phyloP scores from a whole-genome alignment of 2,888 invertebrate genomes.

The Luperina nickerlii region DNA sequence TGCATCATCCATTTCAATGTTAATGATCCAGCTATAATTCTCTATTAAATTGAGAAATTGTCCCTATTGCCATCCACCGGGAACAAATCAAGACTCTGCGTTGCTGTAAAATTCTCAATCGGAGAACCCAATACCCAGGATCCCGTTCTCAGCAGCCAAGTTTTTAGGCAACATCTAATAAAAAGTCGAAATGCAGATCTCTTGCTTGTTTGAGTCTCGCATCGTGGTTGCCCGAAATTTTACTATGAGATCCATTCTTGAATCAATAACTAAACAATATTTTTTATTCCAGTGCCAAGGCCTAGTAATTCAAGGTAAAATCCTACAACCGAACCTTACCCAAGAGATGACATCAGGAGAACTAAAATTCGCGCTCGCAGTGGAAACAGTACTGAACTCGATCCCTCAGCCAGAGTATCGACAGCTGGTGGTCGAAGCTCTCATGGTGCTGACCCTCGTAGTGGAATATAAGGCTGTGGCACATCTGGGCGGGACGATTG shows the following conservation, averaged over 20 bases:
- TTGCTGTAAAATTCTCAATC: background rate
- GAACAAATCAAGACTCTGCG: background rate
- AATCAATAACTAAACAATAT: background rate
- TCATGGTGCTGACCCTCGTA: slow-evolving; percentile 98
- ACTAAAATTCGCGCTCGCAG: slow-evolving; percentile 98
- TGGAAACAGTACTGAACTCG: slow-evolving; percentile 98
- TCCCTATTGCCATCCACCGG: background rate
- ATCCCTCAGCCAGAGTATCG: slow-evolving; percentile 99
- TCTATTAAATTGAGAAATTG: background rate
- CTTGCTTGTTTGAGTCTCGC: too few species aligned
- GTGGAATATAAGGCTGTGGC: slow-evolving; percentile 95
- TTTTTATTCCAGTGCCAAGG: slow-evolving; percentile 94
- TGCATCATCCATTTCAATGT: background rate
- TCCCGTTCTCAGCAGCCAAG: background rate
- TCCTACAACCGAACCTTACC: slow-evolving; percentile 97
- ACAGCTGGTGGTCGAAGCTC: slow-evolving; percentile 98
- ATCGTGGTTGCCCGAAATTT: background rate
- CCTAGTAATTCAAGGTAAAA: slow-evolving; percentile 96
- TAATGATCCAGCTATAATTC: background rate
- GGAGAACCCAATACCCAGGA: background rate
- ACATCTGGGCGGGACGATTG: slow-evolving; percentile 94
- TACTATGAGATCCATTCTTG: background rate
- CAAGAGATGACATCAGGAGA: slow-evolving; percentile 99
- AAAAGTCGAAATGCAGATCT: background rate
- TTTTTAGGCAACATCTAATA: background rate